phyloP scores from a whole-genome alignment of 1,140 invertebrate genomes.

The Leptonema lineaticorne region DNA sequence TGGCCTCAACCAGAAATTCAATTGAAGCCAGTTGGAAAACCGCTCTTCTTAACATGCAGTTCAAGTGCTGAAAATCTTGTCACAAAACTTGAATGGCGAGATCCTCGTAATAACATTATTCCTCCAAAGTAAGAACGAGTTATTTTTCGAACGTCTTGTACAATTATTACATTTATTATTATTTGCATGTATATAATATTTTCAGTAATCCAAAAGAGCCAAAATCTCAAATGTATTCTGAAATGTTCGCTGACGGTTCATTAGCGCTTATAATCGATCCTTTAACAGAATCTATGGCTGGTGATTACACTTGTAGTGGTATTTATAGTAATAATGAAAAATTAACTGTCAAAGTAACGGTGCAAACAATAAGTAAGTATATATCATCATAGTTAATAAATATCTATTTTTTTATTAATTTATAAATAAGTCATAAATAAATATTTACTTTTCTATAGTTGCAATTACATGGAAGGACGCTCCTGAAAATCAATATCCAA shows the following conservation, averaged over 20 bases:
- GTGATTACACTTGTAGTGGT: slow-evolving; percentile 80
- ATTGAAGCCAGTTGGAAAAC: slow-evolving; percentile 67
- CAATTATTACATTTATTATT: not conserved
- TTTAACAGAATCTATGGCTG: slow-evolving; percentile 73
- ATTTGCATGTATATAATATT: not conserved
- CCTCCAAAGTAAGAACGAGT: slow-evolving; percentile 53
- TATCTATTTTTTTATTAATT: slow-evolving; percentile 18
- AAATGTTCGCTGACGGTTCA: slow-evolving; percentile 57
- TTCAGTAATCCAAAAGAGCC: not conserved
- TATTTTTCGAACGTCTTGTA: not conserved
- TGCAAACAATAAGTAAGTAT: slow-evolving; percentile 73
- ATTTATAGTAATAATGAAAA: slow-evolving; percentile 69
- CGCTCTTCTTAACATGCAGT: slow-evolving; percentile 69
- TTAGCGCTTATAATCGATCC: slow-evolving; percentile 74
- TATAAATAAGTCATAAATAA: slow-evolving; percentile 24
- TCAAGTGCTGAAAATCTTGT: slow-evolving; percentile 65
- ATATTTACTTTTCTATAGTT: slow-evolving; percentile 59
- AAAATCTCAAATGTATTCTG: slow-evolving; percentile 64
- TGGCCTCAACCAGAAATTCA: slow-evolving; percentile 64
- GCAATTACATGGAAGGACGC: slow-evolving; percentile 83
- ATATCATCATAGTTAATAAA: slow-evolving; percentile 7
- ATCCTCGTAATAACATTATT: slow-evolving; percentile 65
- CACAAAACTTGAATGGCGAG: slow-evolving; percentile 70
- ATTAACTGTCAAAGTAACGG: slow-evolving; percentile 64
- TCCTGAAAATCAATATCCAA: slow-evolving; percentile 79